These are phyloP conservation scores for Stenolophus ochropezus DNA, from an alignment of 2,888 invertebrate species.

Conservation along the genomic window DNA sequence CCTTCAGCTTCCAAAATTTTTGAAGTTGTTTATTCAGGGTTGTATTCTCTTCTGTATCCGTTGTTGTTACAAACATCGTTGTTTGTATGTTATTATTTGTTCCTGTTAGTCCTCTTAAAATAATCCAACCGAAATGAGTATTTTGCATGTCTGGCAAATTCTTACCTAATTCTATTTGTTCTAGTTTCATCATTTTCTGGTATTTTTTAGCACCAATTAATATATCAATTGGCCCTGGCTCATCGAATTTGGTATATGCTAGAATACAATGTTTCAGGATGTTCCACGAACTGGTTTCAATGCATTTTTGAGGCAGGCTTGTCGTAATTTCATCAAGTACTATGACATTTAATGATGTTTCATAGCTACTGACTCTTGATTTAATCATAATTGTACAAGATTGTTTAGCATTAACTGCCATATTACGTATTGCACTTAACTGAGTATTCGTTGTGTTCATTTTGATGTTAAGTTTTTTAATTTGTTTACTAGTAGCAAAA, in stretches of 20 bases:
- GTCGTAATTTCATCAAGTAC: too few relatives aligned
- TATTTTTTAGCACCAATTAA: background rate
- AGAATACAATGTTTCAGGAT: background rate
- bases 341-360: background rate
- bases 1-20: constrained; percentile 14
- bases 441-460: background rate
- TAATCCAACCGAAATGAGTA: constrained; percentile 2
- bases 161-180: background rate
- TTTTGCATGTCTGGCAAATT: background rate
- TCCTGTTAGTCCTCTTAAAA: background rate
- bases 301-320: too few relatives aligned
- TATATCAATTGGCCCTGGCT: background rate
- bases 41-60: background rate
- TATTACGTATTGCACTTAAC: background rate
- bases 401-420: background rate
- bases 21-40: background rate
- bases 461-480: background rate
- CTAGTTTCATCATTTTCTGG: background rate
- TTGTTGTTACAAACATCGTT: background rate
- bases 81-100: background rate
- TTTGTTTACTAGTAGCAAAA: background rate
- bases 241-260: background rate
- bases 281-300: too few relatives aligned
- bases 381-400: background rate
- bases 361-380: background rate